Evolutionary conservation across 2,888 invertebrate genomes (phyloP).

Genomic region (Malthinus seriepunctatus): DNA sequence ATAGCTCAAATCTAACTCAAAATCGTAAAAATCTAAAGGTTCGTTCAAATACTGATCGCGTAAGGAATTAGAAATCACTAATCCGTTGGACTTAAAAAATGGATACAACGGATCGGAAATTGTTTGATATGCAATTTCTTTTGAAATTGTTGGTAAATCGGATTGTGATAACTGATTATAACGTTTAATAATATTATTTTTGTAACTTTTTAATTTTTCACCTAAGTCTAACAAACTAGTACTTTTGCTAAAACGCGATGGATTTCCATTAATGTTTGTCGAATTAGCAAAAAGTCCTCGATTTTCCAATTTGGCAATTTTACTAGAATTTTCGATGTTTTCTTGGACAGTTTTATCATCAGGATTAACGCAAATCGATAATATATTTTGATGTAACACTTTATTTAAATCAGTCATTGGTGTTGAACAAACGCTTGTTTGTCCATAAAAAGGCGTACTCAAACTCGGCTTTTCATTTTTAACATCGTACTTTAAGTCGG

Average conservation of each 20-base stretch:
- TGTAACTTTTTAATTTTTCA: slow-evolving; percentile 63
- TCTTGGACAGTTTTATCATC: slow-evolving; percentile 44
- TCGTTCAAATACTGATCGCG: slow-evolving; percentile 71
- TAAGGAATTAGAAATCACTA: slow-evolving; percentile 72
- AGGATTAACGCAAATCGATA: slow-evolving; percentile 74
- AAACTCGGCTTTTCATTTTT: slow-evolving; percentile 28
- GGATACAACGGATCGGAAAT: slow-evolving; percentile 81
- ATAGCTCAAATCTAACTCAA: slow-evolving; percentile 12
- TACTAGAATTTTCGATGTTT: slow-evolving; percentile 29
- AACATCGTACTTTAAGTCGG: slow-evolving; percentile 38
- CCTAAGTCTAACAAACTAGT: slow-evolving; percentile 69
- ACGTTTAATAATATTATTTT: slow-evolving; percentile 59
- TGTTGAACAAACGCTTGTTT: slow-evolving; percentile 77
- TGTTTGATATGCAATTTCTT: slow-evolving; percentile 58
- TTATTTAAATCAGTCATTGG: slow-evolving; percentile 73
- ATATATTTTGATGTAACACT: slow-evolving; percentile 70
- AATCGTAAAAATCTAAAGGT: slow-evolving; percentile 61
- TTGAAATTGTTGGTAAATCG: slow-evolving; percentile 45
- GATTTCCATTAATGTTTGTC: slow-evolving; percentile 31
- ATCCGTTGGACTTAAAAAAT: slow-evolving; percentile 73
- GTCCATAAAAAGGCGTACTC: slow-evolving; percentile 61
- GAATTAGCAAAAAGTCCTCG: slow-evolving; percentile 4
- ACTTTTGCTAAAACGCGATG: slow-evolving; percentile 44
- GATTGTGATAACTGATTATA: slow-evolving; percentile 41
- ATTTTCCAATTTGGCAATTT: slow-evolving; percentile 11